Base-by-base conservation (phyloP, 2,797 vertebrate genomes). In the Gallinago nigripennis region DNA sequence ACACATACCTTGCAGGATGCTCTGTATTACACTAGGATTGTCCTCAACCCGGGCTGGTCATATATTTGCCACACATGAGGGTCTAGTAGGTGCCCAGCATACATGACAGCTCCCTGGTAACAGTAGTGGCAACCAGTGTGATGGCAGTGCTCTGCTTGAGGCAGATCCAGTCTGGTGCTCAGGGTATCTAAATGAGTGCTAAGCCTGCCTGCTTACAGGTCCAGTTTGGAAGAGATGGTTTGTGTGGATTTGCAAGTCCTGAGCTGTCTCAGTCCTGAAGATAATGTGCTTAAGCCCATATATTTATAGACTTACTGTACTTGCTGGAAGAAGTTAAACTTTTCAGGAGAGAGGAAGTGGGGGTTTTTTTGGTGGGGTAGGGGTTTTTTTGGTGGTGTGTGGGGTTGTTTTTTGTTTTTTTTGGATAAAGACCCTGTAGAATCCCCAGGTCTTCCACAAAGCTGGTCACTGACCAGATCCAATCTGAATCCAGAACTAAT, bases 301-400 rank as follows among this genome's bases (percentile, higher is more conserved):
- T 94, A 84, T 94, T 96, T 95, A 84, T 94, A 94, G 85, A 88
- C 39, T 88, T 88, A 71, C 50, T 70, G 54, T 91, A 58, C 25
- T 90, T 69, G 35, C 31, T 84, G 50, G 82, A 90, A 76, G 78
- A 80, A 10, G 60, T 65, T 88, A 92, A 86, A 77, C 66, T 81
- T 83, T 11, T 75, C 43, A 64, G 56, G 37, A 57, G 48, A 60
- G 48, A 70, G 23, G 30, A 56, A 12, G 20, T 15, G 39, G 12
- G 25, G 28, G 2, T 6, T 39, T 37, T 51, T 20, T 30, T 53
- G 16, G 27, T n/a, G 20, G 31, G 54, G 20, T 56, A 31, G 54
- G 46, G 11, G 23, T 16, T 19, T 8, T 30, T 43, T 30, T 8
- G 6, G 9, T 12, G 20, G 45, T 46, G 11, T 21, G 14, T 5